Evolutionary conservation across 1,140 invertebrate species (phyloP).

Genomic region (Hydropsyche tenuis): DNA sequence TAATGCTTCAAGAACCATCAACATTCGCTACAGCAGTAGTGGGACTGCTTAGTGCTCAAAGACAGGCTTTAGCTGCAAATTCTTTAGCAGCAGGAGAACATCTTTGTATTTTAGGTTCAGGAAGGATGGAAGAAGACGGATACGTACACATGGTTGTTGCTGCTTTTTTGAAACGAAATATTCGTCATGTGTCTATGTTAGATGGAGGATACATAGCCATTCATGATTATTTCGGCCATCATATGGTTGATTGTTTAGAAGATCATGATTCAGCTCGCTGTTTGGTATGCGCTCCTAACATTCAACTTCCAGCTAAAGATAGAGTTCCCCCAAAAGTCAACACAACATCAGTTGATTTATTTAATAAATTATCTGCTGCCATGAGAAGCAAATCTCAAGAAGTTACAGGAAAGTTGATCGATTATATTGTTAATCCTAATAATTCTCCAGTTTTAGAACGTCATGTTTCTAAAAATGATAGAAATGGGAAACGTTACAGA

Average conservation of each 20-base stretch:
- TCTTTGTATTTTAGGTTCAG: conserved; percentile 96
- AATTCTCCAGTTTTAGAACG: conserved; percentile 66
- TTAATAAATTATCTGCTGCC: conserved; percentile 78
- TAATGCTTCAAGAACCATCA: conserved; percentile 95
- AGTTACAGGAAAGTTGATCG: conserved; percentile 91
- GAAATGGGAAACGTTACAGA: conserved; percentile 85
- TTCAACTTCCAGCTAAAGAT: conserved; percentile 59
- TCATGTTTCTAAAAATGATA: conserved; percentile 82
- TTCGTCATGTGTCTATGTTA: conserved; percentile 90
- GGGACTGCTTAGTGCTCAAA: conserved; percentile 88
- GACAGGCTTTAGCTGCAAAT: conserved; percentile 86
- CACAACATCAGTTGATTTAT: conserved; percentile 68
- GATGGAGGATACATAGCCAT: conserved; percentile 92
- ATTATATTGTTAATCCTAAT: conserved; percentile 90
- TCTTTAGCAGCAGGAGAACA: conserved; percentile 94
- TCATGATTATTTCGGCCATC: conserved; percentile 83
- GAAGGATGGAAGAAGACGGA: conserved; percentile 93
- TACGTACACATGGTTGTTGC: conserved; percentile 99
- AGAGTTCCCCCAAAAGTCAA: conserved; percentile 53
- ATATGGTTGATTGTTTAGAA: conserved; percentile 78
- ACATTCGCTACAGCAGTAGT: conserved; percentile 95
- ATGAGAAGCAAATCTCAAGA: conserved; percentile 91
- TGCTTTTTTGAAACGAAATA: conserved; percentile 94
- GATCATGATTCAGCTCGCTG: conserved; percentile 83
- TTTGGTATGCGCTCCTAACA: conserved; percentile 77